These are phyloP conservation scores for Dendronephthya gigantea DNA, from an alignment of 64 coral and sea anemone species.

Conservation along the genomic window DNA sequence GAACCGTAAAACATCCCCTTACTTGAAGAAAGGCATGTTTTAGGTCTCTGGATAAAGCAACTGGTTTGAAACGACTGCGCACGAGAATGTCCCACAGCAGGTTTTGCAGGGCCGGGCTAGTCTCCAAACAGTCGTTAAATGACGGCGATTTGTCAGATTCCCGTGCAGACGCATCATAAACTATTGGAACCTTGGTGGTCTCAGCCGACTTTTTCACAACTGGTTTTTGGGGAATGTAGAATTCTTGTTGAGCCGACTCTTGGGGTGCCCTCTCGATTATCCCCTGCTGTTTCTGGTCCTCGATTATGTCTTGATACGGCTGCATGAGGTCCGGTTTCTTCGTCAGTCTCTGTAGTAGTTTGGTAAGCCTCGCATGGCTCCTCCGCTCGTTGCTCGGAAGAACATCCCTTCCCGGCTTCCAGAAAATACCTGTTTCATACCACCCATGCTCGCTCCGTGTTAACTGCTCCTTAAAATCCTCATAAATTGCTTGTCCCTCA, in stretches of 20 bases:
- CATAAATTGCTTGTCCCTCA: background rate
- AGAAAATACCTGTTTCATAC: background rate
- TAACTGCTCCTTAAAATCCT: background rate
- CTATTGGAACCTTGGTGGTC: constrained; percentile 15
- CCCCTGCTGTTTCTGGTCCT: constrained; percentile 23
- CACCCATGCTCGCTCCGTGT: background rate
- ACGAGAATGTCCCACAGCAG: constrained; percentile 13
- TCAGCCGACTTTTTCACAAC: constrained; percentile 34
- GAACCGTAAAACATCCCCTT: background rate
- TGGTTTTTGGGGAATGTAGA: constrained; percentile 40
- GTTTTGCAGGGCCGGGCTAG: constrained; percentile 39
- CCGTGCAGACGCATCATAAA: constrained; percentile 36
- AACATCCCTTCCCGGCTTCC: background rate
- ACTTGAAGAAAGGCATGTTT: constrained; percentile 10
- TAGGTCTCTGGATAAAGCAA: constrained; percentile 26
- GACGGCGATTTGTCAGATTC: constrained; percentile 20
- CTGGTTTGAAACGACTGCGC: constrained; percentile 16
- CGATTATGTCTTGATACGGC: constrained; percentile 22
- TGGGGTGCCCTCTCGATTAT: constrained; percentile 32
- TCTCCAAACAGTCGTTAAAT: constrained; percentile 37
- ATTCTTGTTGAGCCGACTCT: background rate
- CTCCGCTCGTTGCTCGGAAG: background rate
- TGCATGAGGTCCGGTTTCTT: background rate
- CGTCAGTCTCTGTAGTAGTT: background rate
- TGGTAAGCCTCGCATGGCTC: background rate